Percentiles rank a stretch among this genome's conserved stretches.
Evolutionary conservation across 2,797 vertebrate species (phyloP).

Genomic region (Amblyopsis hoosieri): DNA sequence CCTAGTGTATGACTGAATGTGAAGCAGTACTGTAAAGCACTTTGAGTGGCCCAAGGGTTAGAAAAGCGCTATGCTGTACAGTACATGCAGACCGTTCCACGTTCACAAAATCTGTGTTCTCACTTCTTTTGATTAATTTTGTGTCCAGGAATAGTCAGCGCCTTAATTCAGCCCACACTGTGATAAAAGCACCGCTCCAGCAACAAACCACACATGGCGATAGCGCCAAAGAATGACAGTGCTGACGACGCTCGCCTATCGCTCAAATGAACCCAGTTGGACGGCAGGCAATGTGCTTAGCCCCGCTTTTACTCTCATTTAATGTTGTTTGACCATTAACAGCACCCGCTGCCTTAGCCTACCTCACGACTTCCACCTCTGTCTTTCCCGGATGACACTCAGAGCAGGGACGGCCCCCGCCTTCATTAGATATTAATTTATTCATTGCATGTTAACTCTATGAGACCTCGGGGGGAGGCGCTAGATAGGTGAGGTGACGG

Average conservation of each 20-base stretch:
- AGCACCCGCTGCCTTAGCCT: conserved; percentile 42
- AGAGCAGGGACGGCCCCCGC: conserved; percentile 43
- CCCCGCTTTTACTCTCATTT: conserved; percentile 60
- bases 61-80: too few relatives aligned
- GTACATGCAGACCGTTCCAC: background rate
- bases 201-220: conserved; percentile 44
- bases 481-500: conserved; percentile 67
- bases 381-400: conserved; percentile 51
- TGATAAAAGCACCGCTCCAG: conserved; percentile 55
- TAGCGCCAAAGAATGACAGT: conserved; percentile 57
- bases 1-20: too few relatives aligned
- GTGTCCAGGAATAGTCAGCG: conserved; percentile 19
- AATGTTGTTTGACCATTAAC: conserved; percentile 71
- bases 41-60: too few relatives aligned
- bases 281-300: conserved; percentile 65
- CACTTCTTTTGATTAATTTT: background rate
- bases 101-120: background rate
- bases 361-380: conserved; percentile 58
- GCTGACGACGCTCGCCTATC: conserved; percentile 65
- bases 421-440: conserved; percentile 85
- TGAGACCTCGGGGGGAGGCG: conserved; percentile 71
- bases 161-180: conserved; percentile 58
- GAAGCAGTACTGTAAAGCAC: too few relatives aligned
- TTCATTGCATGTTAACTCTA: conserved; percentile 85
- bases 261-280: conserved; percentile 68